phyloP scores from a whole-genome alignment of 2,888 invertebrate genomes.

The Polymixis lichenea region DNA sequence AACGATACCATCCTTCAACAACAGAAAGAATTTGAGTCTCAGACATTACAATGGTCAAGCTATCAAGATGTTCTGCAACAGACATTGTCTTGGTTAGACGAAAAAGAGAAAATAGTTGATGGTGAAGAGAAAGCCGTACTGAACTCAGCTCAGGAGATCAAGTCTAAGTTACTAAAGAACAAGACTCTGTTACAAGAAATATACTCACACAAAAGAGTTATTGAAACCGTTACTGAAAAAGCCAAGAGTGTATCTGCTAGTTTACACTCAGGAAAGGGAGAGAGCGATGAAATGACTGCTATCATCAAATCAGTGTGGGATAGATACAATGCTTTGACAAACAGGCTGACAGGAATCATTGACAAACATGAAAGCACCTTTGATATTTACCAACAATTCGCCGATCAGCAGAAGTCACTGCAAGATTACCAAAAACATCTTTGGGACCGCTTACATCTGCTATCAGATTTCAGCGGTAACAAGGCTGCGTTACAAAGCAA shows the following conservation, averaged over 20 bases:
- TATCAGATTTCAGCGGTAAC: conserved; percentile 96
- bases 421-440: conserved; percentile 97
- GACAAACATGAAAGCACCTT: conserved; percentile 94
- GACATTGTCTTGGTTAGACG: conserved; percentile 95
- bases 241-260: conserved; percentile 93
- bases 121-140: conserved; percentile 93
- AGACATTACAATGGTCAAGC: conserved; percentile 95
- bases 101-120: conserved; percentile 94
- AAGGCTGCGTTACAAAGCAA: conserved; percentile 96
- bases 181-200: conserved; percentile 97
- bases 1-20: conserved; percentile 95
- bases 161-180: conserved; percentile 95
- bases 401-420: conserved; percentile 95
- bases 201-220: conserved; percentile 96
- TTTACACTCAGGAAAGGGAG: conserved; percentile 89
- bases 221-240: conserved; percentile 97
- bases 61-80: conserved; percentile 96
- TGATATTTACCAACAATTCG: conserved; percentile 96
- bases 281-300: conserved; percentile 92
- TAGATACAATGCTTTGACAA: conserved; percentile 93
- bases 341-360: conserved; percentile 92
- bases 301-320: conserved; percentile 94
- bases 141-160: conserved; percentile 95
- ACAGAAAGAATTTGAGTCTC: conserved; percentile 96
- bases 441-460: conserved; percentile 96